phyloP scores from a whole-genome alignment of 2,113 vertebrate species.

The Agapornis roseicollis region DNA sequence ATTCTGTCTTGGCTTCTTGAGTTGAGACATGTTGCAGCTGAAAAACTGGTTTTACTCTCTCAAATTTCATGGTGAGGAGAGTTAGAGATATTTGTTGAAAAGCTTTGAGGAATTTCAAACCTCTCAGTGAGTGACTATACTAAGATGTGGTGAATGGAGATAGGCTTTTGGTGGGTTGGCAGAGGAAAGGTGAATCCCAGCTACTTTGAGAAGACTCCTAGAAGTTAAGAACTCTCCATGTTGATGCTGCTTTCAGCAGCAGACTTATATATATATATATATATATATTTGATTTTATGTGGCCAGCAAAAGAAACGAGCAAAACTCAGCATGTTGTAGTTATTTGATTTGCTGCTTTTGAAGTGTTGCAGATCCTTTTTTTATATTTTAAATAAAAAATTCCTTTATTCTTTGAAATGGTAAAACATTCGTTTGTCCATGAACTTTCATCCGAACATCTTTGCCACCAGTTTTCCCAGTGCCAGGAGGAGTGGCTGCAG shows the following conservation, averaged over 20 bases:
- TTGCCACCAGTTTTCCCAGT: neutral
- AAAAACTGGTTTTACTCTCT: neutral
- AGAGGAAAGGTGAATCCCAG: neutral
- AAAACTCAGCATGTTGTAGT: neutral
- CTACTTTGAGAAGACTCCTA: neutral
- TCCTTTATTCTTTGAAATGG: neutral
- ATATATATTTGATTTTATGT: neutral
- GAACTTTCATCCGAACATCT: accelerated
- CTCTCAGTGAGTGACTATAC: neutral
- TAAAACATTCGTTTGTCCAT: neutral
- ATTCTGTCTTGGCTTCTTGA: neutral
- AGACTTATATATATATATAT: neutral
- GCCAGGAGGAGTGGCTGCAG: neutral
- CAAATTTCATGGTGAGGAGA: neutral
- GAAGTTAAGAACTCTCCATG: neutral
- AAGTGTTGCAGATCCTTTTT: neutral
- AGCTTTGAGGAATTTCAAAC: neutral
- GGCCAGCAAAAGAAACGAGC: neutral
- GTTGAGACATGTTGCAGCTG: neutral
- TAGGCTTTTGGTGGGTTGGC: neutral
- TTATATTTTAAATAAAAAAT: neutral
- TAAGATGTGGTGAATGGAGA: neutral
- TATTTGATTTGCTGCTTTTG: neutral
- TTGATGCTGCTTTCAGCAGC: neutral
- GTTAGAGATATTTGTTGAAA: neutral